Base-by-base conservation (phyloP, 1,140 invertebrate genomes). In the Drosophila lini region DNA sequence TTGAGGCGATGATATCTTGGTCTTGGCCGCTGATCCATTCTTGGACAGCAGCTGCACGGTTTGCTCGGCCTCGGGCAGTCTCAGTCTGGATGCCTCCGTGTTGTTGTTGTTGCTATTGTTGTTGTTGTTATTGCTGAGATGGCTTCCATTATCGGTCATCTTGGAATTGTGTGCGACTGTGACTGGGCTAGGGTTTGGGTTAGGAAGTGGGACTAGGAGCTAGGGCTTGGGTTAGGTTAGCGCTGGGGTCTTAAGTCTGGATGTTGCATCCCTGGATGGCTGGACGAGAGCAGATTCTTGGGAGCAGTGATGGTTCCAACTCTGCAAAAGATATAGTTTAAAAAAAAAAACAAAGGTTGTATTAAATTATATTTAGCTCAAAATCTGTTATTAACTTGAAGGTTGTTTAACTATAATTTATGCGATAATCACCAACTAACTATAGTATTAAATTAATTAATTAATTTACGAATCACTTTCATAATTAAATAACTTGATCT, bases 121-220 rank as follows among this genome's bases (percentile, higher is more conserved):
- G 44, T 8, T 60, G 47, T 53, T 70, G 34, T 50, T 70, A 40
- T 50, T 47, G 40, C 41, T 71, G 19, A 61, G 25, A 41, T 34
- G 48, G 25, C 11, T 67, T 22, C 67, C 78, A 77, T 61, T 81
- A 65, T 89, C 83, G 65, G 83, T 89, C 83, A 88, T 88, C 77
- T 74, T 88, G 74, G 45, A 62, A 53, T 45, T 34, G 31, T 45
- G 41, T 13, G 40, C 40, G 10, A 15, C 25, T 11, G 41, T 16
- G 41, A 22, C 19, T 58, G 13, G 19, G 13, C n/a, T 25, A 7
- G 31, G 19, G 36, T 9, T 55, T 13, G 42, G 34, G 11, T 19
- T 9, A 15, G 40, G 40, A 32, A 31, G 3, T 36, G 31, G 19
- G 19, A 25, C 52, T 53, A 38, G 52, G n/a, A 16, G 3, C 13